Evolutionary conservation across 2,797 vertebrate genomes (phyloP).

Genomic region (Siniperca scherzeri): DNA sequence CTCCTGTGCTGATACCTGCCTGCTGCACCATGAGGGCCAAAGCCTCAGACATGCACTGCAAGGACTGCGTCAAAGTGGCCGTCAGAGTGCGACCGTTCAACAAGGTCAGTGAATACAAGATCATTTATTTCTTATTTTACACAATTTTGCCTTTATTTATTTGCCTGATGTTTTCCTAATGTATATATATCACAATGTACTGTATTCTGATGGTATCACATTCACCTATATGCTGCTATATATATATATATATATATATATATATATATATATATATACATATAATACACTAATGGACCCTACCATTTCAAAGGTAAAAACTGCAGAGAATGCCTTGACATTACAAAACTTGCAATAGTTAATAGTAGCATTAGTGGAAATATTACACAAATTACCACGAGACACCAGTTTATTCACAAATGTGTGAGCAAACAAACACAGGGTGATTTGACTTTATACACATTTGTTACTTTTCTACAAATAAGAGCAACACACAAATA

Average conservation of each 20-base stretch:
- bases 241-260: background rate
- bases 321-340: background rate
- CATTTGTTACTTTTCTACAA: background rate
- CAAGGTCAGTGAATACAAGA: constrained; percentile 84
- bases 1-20: constrained; percentile 12
- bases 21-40: constrained; percentile 63
- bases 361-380: background rate
- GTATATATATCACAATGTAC: background rate
- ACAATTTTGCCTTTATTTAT: fast-evolving
- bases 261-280: background rate
- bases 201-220: background rate
- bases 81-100: constrained; percentile 89
- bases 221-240: background rate
- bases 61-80: constrained; percentile 89
- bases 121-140: background rate
- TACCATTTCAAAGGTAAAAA: background rate
- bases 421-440: background rate
- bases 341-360: background rate
- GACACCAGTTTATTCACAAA: background rate
- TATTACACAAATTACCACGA: background rate
- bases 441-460: background rate
- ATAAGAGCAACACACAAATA: background rate
- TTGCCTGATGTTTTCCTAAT: background rate
- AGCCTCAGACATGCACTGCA: constrained; percentile 74
- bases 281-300: background rate